Conservation (phyloP, 2,113 vertebrate species). For the Nothoprocta pentlandii region DNA sequence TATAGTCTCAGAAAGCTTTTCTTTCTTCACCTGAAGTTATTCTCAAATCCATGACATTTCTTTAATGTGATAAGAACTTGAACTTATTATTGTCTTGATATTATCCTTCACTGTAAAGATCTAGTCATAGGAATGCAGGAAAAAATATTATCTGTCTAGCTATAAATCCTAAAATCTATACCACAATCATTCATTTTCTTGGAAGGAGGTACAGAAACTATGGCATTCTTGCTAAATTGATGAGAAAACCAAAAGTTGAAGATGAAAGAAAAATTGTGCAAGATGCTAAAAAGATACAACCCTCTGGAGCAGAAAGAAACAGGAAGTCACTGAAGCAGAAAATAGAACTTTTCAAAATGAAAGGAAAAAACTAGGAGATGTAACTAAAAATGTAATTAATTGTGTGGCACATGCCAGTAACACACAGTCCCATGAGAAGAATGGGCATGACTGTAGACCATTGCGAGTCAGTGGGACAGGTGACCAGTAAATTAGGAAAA, state of each 20-base stretch:
- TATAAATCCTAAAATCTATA: background rate
- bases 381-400: slow-evolving; percentile 22
- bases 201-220: background rate
- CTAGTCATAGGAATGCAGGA: background rate
- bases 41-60: background rate
- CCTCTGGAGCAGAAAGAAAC: slow-evolving; percentile 30
- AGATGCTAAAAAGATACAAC: slow-evolving; percentile 18
- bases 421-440: background rate
- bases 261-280: background rate
- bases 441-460: background rate
- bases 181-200: background rate
- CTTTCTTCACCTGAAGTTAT: background rate
- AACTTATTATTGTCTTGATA: background rate
- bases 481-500: slow-evolving; percentile 7
- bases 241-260: slow-evolving; percentile 3
- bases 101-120: background rate
- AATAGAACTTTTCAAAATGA: slow-evolving; percentile 10
- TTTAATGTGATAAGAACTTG: background rate
- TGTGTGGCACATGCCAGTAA: slow-evolving; percentile 4
- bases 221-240: background rate
- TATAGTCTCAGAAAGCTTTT: background rate
- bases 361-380: background rate
- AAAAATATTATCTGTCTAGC: background rate
- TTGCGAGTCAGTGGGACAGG: background rate
- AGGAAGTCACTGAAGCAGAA: slow-evolving; percentile 38